A percentile compares a stretch with the other conserved stretches of the same genome.
Conservation (phyloP, 2,888 invertebrate species). For the Ormyrus labotus region DNA sequence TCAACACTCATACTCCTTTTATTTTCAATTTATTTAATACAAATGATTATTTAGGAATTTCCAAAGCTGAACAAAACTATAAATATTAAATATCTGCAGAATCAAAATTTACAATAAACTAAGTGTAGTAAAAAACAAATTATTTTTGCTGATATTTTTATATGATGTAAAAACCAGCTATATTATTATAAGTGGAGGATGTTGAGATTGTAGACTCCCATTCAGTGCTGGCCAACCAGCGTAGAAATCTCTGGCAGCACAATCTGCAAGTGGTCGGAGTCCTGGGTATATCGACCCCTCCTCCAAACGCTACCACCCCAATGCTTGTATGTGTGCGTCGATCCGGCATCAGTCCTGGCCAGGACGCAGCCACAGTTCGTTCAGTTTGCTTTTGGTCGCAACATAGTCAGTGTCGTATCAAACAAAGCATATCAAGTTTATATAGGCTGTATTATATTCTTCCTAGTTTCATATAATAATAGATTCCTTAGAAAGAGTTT, state of each 20-base stretch:
- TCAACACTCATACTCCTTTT: not conserved
- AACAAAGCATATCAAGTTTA: constrained; percentile 47
- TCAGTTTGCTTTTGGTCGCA: constrained; percentile 71
- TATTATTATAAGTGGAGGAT: constrained; percentile 1
- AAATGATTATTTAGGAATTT: not conserved
- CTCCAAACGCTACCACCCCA: constrained; percentile 54
- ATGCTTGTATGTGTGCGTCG: constrained; percentile 59
- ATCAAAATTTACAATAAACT: too few species aligned
- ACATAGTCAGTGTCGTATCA: constrained; percentile 65
- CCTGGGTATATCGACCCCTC: constrained; percentile 59
- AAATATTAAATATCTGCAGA: too few species aligned
- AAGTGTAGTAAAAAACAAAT: not conserved
- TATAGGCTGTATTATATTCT: constrained; percentile 51
- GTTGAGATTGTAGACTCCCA: constrained; percentile 10
- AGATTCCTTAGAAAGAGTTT: constrained; percentile 46
- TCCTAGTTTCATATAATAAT: constrained; percentile 42
- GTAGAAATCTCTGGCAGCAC: constrained; percentile 51
- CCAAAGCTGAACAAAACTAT: not conserved
- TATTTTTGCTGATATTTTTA: not conserved
- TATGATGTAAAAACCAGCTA: not conserved
- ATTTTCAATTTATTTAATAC: not conserved
- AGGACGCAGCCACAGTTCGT: constrained; percentile 71
- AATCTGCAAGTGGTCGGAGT: constrained; percentile 56
- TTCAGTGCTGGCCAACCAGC: constrained; percentile 47
- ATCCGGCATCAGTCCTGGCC: constrained; percentile 72